Base-by-base conservation (phyloP, 2,797 vertebrate species). In the Micropoecilia bifurca region DNA sequence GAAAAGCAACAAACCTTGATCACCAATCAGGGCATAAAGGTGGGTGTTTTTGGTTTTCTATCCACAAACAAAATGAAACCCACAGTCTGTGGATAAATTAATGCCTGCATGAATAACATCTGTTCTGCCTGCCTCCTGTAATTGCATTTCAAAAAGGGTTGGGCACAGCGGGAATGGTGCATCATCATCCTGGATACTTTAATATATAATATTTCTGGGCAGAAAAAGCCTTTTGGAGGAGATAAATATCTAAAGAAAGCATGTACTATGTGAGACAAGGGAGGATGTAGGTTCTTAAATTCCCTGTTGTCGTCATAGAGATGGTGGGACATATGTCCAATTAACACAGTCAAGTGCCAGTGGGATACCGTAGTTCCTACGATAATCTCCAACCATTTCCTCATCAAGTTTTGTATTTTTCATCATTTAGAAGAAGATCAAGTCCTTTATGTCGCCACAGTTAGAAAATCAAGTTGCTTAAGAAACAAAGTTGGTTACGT, bases 61-160 rank as follows among this genome's bases (percentile, higher is more conserved):
- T 73, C 61, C 59, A n/a, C 63, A 88, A 82, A 91, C 74, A 86
- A 71, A 82, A 73, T 47, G 14, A 39, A 78, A 46, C 71, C 47
- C 47, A 45, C 39, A 80, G 75, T 57, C n/a, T 81, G 75, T 57
- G 75, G 78, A 85, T 73, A 3, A 85, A 83, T 81, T 39, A 50
- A 74, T 73, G 47, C 87, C 85, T 85, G 12, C 77, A n/a, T 79
- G 61, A 78, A 75, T 80, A 85, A 80, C 73, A 82, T 74, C 68
- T 85, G 76, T 33, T 79, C 45, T 57, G 33, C 43, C 71, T 14
- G 61, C 77, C 75, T 81, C 76, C 28, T 74, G 63, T 75, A 28
- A 80, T 78, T 73, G 53, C 73, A 76, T 74, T 84, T 78, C 55
- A 66, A 33, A 47, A 55, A 47, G 25, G 43, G 20, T 47, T 77